Evolutionary conservation across 2,888 invertebrate species (phyloP), one percentile per base, ranked within the genome.

Genomic region (Nysson spinosus): DNA sequence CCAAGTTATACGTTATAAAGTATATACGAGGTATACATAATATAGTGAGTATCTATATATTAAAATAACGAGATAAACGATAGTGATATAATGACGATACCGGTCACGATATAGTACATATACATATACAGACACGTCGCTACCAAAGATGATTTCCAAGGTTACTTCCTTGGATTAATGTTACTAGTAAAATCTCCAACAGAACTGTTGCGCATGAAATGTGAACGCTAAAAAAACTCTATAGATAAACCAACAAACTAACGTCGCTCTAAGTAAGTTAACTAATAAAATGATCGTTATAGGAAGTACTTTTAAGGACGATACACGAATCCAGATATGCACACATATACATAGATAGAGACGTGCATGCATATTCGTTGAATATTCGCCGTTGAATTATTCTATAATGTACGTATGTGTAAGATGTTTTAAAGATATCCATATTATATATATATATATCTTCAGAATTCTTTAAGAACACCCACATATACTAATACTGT

Each of bases 351-450:
- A 54, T 43, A 30, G 35, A 50, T 43, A 51, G n/a, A n/a, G n/a
- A n/a, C n/a, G n/a, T 46, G 42, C 46, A 70, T 51, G 56, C 42
- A 65, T 54, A 39, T 34, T 24, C 35, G 51, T 65, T 64, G 20
- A 32, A 55, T 42, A 40, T 32, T 46, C 34, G 24, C 39, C 32
- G 66, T 60, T 65, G 26, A 65, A 64, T 55, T 67, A 54, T 37
- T 40, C 7, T 22, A 52, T 43, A 55, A 43, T 39, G 7, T 42
- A 34, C 46, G 14, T 34, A 22, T 12, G 32, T 43, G 7, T 55
- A 60, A 66, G 47, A 37, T 22, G 19, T 28, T 52, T n/a, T 32
- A 30, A 65, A 34, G 14, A 40, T 49, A 42, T 5, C 42, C 19
- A 26, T 44, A 16, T 44, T 11, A 14, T 44, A n/a, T 54, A 22